Evolutionary conservation across 2,797 vertebrate species (phyloP), one percentile per base, ranked within the genome.

Genomic region (Philypnodon macrostomus): DNA sequence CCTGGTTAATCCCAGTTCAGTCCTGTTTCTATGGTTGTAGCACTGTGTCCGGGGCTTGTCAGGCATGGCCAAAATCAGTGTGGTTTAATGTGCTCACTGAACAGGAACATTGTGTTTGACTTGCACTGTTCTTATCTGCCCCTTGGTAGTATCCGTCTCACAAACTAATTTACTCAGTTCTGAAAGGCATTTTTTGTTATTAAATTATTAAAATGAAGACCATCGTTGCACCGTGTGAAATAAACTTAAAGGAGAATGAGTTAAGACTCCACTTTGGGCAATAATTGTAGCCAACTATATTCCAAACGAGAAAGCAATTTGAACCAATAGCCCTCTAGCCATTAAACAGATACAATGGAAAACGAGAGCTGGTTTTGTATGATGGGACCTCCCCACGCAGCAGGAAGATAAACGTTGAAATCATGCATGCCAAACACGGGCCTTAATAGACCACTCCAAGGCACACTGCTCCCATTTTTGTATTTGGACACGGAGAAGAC

Each of bases 61-160:
- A 74, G 73, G 62, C 79, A 65, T 73, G 56, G 61, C 69, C 70
- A 75, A 39, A 81, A 83, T 85, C 83, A 75, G 85, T 79, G 76
- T 77, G 60, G 49, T 83, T 86, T 83, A 88, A 89, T 84, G 72
- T 75, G 84, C 73, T 82, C 85, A 86, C 63, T 85, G 84, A 89
- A 75, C 83, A 79, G 81, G 85, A 89, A 90, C 83, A 85, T 83
- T 85, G 73, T 77, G 81, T 86, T 87, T 84, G 80, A 86, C 80
- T 87, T 80, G 17, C 67, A 77, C 79, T 85, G 80, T 81, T 88
- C 85, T 87, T 84, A 77, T 87, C 84, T 79, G 65, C 69, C 79
- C 73, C 75, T 80, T 73, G 83, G 84, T 84, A 59, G 68, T 75
- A 67, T 73, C 72, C 65, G 50, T 75, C 80, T 62, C 73, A 67